Conservation (phyloP, 2,797 vertebrate species). For the Sebastes trivittatus region DNA sequence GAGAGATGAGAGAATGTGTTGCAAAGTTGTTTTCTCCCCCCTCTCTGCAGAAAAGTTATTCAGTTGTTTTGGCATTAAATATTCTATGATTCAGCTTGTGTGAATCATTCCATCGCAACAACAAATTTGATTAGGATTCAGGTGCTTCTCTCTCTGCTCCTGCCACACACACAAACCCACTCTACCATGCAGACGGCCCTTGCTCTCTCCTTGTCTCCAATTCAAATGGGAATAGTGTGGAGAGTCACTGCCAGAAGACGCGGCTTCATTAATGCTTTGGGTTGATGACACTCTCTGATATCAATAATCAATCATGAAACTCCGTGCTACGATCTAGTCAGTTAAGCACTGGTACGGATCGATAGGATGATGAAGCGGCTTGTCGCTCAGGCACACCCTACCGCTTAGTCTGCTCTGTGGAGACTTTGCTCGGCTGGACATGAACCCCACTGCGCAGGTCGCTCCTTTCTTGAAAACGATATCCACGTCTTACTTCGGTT, state of each 20-base stretch:
- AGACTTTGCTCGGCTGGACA: conserved; percentile 21
- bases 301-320: conserved; percentile 68
- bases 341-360: conserved; percentile 55
- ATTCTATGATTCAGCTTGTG: conserved; percentile 56
- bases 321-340: conserved; percentile 38
- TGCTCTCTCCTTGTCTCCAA: conserved; percentile 31
- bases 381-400: conserved; percentile 29
- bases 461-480: not conserved
- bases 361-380: conserved; percentile 56
- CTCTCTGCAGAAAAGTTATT: conserved; percentile 38
- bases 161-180: conserved; percentile 2
- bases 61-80: conserved; percentile 49
- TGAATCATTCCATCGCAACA: conserved; percentile 48
- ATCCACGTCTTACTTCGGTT: not conserved
- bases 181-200: not conserved
- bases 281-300: conserved; percentile 51
- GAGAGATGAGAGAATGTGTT: conserved; percentile 25
- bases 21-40: conserved; percentile 18
- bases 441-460: conserved; percentile 12
- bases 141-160: conserved; percentile 22
- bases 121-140: conserved; percentile 60
- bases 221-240: conserved; percentile 25
- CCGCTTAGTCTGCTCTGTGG: conserved; percentile 36
- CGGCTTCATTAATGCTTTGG: conserved; percentile 49
- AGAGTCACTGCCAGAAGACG: not conserved